Conservation (phyloP, 2,888 invertebrate species). For the Pocota personata region DNA sequence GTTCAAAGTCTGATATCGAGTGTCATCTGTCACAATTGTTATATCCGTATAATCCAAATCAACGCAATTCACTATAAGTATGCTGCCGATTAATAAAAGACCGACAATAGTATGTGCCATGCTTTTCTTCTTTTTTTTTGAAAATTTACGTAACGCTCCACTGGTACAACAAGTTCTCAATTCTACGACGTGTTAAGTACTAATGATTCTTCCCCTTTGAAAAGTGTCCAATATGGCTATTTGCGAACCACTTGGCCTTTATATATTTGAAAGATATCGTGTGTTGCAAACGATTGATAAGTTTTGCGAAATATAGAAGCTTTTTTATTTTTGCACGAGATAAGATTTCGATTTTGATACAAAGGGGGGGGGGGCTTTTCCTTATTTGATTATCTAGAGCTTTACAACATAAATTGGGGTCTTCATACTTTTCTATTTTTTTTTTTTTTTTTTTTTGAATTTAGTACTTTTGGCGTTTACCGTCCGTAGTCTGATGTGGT, state of each 20-base stretch:
- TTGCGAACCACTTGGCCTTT: constrained; percentile 47
- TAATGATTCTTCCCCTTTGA: constrained; percentile 11
- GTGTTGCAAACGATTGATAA: constrained; percentile 25
- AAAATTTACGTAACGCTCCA: neutral
- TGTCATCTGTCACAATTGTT: constrained; percentile 76
- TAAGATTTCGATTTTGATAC: constrained; percentile 51
- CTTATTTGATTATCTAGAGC: neutral
- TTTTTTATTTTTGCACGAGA: constrained; percentile 51
- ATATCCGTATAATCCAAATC: constrained; percentile 78
- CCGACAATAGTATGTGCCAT: constrained; percentile 34
- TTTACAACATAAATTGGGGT: neutral
- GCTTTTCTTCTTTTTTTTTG: neutral
- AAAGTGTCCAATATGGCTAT: constrained; percentile 50
- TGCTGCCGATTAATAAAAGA: constrained; percentile 27
- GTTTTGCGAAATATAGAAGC: constrained; percentile 50
- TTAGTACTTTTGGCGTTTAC: neutral
- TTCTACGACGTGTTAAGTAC: neutral
- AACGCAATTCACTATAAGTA: constrained; percentile 52
- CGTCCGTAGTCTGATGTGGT: neutral
- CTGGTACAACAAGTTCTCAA: neutral
- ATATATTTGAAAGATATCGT: constrained; percentile 58
- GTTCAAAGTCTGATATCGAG: constrained; percentile 75
- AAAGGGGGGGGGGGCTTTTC: neutral
- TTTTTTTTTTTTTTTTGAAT: too few species aligned
- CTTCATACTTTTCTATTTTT: neutral